phyloP scores from a whole-genome alignment of 2,888 invertebrate genomes.

The Mimas tiliae region DNA sequence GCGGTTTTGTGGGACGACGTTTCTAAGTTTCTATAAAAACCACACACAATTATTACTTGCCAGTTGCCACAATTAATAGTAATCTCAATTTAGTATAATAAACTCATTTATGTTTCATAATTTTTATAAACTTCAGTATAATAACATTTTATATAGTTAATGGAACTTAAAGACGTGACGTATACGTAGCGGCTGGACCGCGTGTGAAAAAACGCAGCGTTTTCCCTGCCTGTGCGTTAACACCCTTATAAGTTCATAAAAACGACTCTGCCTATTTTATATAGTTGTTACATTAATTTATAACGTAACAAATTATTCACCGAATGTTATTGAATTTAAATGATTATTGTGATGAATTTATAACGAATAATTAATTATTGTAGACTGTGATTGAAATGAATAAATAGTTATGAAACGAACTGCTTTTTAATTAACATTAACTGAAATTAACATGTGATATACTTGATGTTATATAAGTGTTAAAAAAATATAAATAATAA shows the following conservation, averaged over 20 bases:
- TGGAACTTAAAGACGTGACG: slow-evolving; percentile 3
- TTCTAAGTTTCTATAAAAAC: slow-evolving; percentile 10
- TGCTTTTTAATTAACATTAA: not conserved
- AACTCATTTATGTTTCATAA: too few relatives aligned
- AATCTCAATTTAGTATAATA: too few relatives aligned
- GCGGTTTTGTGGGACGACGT: slow-evolving; percentile 42
- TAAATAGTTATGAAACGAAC: not conserved
- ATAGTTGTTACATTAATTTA: slow-evolving; percentile 21
- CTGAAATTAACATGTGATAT: too few relatives aligned
- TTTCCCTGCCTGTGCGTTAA: slow-evolving; percentile 48
- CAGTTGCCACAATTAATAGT: too few relatives aligned
- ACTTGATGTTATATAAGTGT: too few relatives aligned
- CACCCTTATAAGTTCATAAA: slow-evolving; percentile 31
- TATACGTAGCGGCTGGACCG: slow-evolving; percentile 47
- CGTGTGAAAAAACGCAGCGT: slow-evolving; percentile 48
- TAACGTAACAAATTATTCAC: slow-evolving; percentile 14
- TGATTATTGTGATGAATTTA: slow-evolving; percentile 21
- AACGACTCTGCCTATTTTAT: slow-evolving; percentile 25
- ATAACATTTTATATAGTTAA: not conserved
- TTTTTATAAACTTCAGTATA: not conserved
- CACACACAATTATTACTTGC: not conserved
- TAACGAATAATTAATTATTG: slow-evolving; percentile 5
- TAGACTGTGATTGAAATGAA: slow-evolving; percentile 19
- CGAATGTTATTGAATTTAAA: slow-evolving; percentile 30
- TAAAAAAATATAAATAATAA: too few relatives aligned